Evolutionary conservation across 2,888 invertebrate genomes (phyloP).

Genomic region (Parasteatoda lunata): DNA sequence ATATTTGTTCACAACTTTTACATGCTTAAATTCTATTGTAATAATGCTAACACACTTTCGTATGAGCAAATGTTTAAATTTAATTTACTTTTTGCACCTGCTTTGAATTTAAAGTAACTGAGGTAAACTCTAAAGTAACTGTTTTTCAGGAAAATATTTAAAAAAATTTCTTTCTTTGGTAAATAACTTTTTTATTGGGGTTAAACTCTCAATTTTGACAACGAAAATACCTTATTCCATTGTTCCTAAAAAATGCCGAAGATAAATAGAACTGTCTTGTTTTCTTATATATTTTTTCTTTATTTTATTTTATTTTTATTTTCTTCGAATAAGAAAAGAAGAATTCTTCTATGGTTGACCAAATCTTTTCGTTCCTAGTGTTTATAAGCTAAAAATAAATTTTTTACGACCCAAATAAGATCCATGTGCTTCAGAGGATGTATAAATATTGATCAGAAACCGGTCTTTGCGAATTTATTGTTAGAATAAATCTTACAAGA

Average conservation of each 20-base stretch:
- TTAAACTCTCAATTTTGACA: slow-evolving; percentile 32
- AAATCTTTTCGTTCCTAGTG: slow-evolving; percentile 27
- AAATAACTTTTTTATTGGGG: slow-evolving; percentile 16
- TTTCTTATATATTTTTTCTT: not conserved
- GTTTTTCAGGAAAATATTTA: too few species aligned
- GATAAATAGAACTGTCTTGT: not conserved
- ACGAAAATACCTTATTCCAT: slow-evolving; percentile 37
- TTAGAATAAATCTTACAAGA: not conserved
- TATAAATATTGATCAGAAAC: slow-evolving; percentile 34
- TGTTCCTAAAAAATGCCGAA: slow-evolving; percentile 22
- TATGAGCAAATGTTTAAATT: too few species aligned
- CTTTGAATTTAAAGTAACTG: too few species aligned
- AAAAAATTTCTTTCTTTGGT: too few species aligned
- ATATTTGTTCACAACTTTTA: too few species aligned
- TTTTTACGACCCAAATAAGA: slow-evolving; percentile 60
- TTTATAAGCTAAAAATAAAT: slow-evolving; percentile 49
- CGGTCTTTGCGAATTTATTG: slow-evolving; percentile 22
- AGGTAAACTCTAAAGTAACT: too few species aligned
- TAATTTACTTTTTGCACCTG: too few species aligned
- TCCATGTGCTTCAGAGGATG: slow-evolving; percentile 61
- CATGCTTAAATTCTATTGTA: too few species aligned
- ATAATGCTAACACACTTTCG: too few species aligned
- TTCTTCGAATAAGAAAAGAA: slow-evolving; percentile 18
- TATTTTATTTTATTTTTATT: not conserved
- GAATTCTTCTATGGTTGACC: slow-evolving; percentile 29